Evolutionary conservation across 2,888 invertebrate genomes (phyloP).

Genomic region (Opisthograptis luteolata): DNA sequence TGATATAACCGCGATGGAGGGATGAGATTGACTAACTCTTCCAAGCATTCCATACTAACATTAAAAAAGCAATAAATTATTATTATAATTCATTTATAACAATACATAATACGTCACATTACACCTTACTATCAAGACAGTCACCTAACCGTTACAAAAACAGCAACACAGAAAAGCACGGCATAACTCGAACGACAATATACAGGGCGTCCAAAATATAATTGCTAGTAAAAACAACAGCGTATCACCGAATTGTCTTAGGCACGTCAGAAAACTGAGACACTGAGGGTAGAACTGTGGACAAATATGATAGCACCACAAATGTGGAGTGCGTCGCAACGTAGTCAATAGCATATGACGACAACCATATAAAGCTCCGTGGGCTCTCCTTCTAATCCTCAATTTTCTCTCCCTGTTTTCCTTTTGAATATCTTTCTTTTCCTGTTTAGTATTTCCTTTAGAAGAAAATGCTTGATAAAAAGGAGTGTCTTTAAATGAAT

Average conservation of each 20-base stretch:
- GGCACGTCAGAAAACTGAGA: conserved; percentile 45
- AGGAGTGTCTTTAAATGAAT: conserved; percentile 46
- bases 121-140: not conserved
- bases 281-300: conserved; percentile 62
- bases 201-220: conserved; percentile 60
- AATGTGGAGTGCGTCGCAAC: conserved; percentile 56
- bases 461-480: conserved; percentile 42
- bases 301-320: conserved; percentile 62
- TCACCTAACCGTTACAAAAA: conserved; percentile 40
- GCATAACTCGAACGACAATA: conserved; percentile 51
- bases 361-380: conserved; percentile 48
- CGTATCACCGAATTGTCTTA: conserved; percentile 46
- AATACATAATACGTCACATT: no score
- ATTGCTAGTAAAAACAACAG: conserved; percentile 53
- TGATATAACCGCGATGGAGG: no score
- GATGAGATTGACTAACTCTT: no score
- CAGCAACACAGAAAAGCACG: conserved; percentile 54
- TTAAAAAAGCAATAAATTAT: no score
- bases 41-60: no score
- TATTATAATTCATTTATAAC: no score
- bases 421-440: conserved; percentile 35
- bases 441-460: conserved; percentile 48
- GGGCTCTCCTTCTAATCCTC: conserved; percentile 46
- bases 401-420: conserved; percentile 36
- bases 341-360: conserved; percentile 51